Conservation (phyloP, 2,113 vertebrate genomes). For the Tragelaphus imberbis region DNA sequence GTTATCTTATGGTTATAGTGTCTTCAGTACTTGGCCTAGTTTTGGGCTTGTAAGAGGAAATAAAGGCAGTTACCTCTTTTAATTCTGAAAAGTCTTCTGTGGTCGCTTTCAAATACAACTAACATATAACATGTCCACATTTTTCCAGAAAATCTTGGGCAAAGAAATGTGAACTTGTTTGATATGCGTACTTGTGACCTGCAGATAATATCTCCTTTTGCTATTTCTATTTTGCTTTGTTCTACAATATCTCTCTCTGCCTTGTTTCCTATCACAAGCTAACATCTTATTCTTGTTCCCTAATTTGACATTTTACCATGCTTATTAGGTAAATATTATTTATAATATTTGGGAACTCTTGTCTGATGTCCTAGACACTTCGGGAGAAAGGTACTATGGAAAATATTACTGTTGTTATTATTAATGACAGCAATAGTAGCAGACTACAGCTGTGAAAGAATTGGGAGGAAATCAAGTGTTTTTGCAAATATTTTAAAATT, state of each 20-base stretch:
- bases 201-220: background rate
- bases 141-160: background rate
- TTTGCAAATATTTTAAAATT: constrained; percentile 21
- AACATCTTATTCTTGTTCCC: background rate
- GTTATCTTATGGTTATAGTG: background rate
- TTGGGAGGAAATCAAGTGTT: background rate
- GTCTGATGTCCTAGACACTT: background rate
- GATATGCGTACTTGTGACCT: background rate
- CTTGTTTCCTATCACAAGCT: background rate
- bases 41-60: constrained; percentile 11
- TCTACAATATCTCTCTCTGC: background rate
- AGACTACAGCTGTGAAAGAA: background rate
- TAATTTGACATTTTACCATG: background rate
- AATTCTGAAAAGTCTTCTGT: background rate
- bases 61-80: background rate
- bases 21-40: background rate
- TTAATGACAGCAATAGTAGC: background rate
- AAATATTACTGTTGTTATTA: background rate
- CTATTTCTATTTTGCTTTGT: background rate
- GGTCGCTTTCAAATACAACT: background rate
- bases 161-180: background rate
- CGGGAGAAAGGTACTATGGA: background rate
- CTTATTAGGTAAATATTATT: constrained; percentile 9
- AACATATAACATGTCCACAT: background rate
- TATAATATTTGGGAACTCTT: background rate